Base-by-base conservation (phyloP, 2,888 invertebrate species). In the Leptopilina myrica region DNA sequence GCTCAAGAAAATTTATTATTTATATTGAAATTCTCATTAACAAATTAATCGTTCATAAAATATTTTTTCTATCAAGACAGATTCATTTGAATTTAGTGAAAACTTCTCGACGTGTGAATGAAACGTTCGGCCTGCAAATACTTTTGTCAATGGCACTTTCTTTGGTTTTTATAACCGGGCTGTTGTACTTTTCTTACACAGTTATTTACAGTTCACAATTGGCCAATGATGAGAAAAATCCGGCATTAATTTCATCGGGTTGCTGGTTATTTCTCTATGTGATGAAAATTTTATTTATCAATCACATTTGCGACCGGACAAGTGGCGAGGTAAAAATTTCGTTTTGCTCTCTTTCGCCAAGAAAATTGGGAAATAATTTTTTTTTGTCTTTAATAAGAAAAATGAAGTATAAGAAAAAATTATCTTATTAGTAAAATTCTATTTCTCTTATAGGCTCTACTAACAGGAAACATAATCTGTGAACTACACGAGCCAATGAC, bases 381-480 rank as follows among this genome's bases (percentile, higher is more conserved):
- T 43, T 43, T n/a, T n/a, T n/a, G n/a, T 43, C 43, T 20, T 20
- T 20, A 20, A 20, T 20, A 20, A 20, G 20, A 20, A 20, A 20
- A 20, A 20, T 20, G 20, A 20, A 20, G 1, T 1, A 20, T 20
- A 20, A 20, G 20, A 33, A 33, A 33, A 0, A 33, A 33, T 33
- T 33, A 33, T 33, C 33, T 33, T 33, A 33, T 33, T 33, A 33
- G 5, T 33, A 33, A 33, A 33, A 4, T 33, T 33, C 33, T 33
- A 33, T 33, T 33, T 33, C 33, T 33, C 33, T 33, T 33, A 1
- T 33, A 90, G 89, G 84, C 87, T 1, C 78, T 80, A 1, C 81
- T 81, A 66, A 87, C 86, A 9, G 90, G 89, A 7, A 84, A 88
- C 9, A 82, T 90, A 6, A 84, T 90, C 12, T 88, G 87, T 64